Evolutionary conservation across 2,113 vertebrate genomes (phyloP).

Genomic region (Dipodomys spectabilis): DNA sequence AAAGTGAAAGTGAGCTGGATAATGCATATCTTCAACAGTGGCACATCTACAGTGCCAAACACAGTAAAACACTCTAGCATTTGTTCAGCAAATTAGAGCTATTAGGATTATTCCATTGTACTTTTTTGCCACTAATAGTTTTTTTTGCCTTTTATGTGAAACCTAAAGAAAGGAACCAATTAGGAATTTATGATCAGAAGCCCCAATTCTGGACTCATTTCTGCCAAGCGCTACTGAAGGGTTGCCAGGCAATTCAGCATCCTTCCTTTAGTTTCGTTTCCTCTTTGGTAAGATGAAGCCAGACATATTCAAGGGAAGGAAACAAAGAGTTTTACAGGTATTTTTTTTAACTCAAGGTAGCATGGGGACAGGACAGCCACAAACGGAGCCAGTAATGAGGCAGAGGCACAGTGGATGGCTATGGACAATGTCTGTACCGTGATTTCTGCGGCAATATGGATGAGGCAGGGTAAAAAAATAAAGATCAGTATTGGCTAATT

Average conservation of each 20-base stretch:
- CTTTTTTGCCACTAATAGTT: not conserved
- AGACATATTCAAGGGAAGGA: not conserved
- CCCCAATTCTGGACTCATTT: not conserved
- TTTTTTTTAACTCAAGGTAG: no score
- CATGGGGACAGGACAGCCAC: not conserved
- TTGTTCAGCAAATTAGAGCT: not conserved
- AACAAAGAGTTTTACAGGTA: not conserved
- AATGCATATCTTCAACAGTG: not conserved
- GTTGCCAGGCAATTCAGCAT: not conserved
- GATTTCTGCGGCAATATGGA: not conserved
- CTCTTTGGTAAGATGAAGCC: not conserved
- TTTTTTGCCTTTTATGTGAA: not conserved
- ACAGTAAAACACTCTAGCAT: not conserved
- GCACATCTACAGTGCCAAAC: not conserved
- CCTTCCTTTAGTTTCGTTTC: not conserved
- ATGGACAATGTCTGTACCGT: not conserved
- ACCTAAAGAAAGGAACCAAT: not conserved
- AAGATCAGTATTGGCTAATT: not conserved
- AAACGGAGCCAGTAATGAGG: rapidly evolving
- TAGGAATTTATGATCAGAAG: not conserved
- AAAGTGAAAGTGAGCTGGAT: not conserved
- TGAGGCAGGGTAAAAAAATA: not conserved
- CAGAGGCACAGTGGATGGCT: not conserved
- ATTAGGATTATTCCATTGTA: not conserved
- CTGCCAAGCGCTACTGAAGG: not conserved